These are phyloP conservation scores for Danio jaintianensis DNA, from an alignment of 2,797 vertebrate genomes.

Conservation along the genomic window DNA sequence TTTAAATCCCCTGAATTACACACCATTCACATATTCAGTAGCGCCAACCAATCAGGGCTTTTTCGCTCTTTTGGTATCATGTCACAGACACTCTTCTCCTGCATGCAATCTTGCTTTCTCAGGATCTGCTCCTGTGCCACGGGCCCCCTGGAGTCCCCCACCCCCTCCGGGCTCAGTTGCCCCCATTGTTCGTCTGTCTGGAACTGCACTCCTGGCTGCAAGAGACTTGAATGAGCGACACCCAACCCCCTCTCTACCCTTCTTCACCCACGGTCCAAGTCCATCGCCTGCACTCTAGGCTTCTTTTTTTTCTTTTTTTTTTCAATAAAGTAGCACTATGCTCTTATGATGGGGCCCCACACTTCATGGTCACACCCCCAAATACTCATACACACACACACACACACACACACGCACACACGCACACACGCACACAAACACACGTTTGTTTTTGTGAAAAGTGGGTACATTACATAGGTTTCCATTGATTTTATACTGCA, in stretches of 20 bases:
- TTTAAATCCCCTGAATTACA: neutral
- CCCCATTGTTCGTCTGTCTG: conserved; percentile 78
- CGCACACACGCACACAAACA: conserved; percentile 10
- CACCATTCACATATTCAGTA: neutral
- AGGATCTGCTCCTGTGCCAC: conserved; percentile 62
- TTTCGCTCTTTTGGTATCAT: neutral
- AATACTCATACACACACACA: conserved; percentile 15
- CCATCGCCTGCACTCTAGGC: conserved; percentile 49
- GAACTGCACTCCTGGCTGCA: conserved; percentile 68
- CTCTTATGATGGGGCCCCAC: conserved; percentile 56
- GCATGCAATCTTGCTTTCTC: conserved; percentile 66
- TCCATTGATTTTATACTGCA: no score
- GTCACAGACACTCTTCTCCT: conserved; percentile 42
- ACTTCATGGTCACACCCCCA: conserved; percentile 48
- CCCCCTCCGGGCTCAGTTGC: conserved; percentile 53
- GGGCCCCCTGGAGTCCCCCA: conserved; percentile 40
- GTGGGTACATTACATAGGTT: no score
- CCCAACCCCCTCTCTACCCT: conserved; percentile 51
- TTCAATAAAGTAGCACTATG: conserved; percentile 59
- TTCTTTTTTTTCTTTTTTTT: conserved; percentile 42
- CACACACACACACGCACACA: neutral
- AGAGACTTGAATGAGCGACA: conserved; percentile 64
- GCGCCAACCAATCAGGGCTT: neutral
- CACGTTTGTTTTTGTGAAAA: no score
- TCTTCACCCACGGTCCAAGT: conserved; percentile 19